Evolutionary conservation across 2,113 vertebrate genomes (phyloP), one percentile per base, ranked within the genome.

Genomic region (Leucosticte australis): DNA sequence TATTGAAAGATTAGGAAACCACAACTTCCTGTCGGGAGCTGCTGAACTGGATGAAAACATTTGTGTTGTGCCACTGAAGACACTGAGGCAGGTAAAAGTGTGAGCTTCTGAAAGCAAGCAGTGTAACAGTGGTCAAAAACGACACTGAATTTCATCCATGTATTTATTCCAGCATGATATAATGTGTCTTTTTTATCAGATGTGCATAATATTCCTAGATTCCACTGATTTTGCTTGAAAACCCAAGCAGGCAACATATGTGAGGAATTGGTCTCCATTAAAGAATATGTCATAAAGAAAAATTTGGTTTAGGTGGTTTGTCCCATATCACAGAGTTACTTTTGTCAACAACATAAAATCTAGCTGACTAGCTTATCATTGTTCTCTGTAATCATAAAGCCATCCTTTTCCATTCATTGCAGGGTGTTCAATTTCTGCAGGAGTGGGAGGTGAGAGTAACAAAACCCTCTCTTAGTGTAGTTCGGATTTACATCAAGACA

Each of bases 161-260:
- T 67, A 16, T 71, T 74, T 74, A 44, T 53, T 85, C 44, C 35
- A 60, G 12, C 6, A 35, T 10, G 27, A 39, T 56, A 24, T 21
- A 11, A 42, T 63, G 8, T 10, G 6, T 44, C 39, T 56, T 73
- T 73, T 68, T 19, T 90, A 14, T 21, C 41, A 65, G 53, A 39
- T 65, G 15, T 52, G 17, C 31, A 47, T 55, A 49, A 13, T 88
- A 79, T 50, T 75, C 52, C 31, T 13, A 10, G 10, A 33, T n/a
- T 59, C 4, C 18, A n/a, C 33, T 52, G 42, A 35, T 76, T 39
- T 27, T 75, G 4, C 39, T 47, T 92, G 67, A 82, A 85, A 85
- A 44, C 8, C 2, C 31, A 55, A 78, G 37, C 1, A 1, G 2
- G 42, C 3, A 2, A 19, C 5, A 5, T 24, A 18, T 31, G 9